Conservation (phyloP, 2,113 vertebrate genomes). For the Hydrolagus affinis region DNA sequence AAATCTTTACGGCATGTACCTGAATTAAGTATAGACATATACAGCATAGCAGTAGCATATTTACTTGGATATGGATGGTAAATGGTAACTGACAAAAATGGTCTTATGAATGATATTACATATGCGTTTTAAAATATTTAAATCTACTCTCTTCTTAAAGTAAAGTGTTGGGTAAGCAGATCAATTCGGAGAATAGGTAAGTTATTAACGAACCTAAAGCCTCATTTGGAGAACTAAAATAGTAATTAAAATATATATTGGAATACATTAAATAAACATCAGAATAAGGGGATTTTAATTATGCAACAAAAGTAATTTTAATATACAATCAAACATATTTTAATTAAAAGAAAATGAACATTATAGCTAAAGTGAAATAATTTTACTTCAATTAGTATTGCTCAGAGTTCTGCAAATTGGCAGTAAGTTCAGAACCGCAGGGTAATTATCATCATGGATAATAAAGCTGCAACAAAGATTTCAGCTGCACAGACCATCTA, state of each 20-base stretch:
- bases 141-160: not conserved
- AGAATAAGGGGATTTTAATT: slow-evolving; percentile 25
- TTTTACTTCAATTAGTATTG: slow-evolving; percentile 25
- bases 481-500: not conserved
- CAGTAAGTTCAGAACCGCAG: slow-evolving; percentile 19
- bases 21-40: not conserved
- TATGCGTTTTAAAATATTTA: slow-evolving; percentile 11
- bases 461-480: slow-evolving; percentile 20
- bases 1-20: not conserved
- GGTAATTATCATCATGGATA: slow-evolving; percentile 24
- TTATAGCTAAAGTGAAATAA: slow-evolving; percentile 26
- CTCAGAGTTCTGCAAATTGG: slow-evolving; percentile 20
- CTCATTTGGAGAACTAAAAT: slow-evolving; percentile 24
- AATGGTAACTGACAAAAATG: not conserved
- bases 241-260: slow-evolving; percentile 6
- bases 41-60: not conserved
- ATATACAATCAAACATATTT: slow-evolving; percentile 28
- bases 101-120: not conserved
- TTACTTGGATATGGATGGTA: not conserved
- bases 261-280: slow-evolving; percentile 25
- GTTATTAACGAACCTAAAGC: not conserved
- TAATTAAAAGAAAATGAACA: slow-evolving; percentile 28
- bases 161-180: not conserved
- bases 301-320: slow-evolving; percentile 11
- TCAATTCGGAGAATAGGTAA: not conserved